These are phyloP conservation scores for Myiozetetes cayanensis DNA, from an alignment of 2,113 vertebrate genomes.

Conservation along the genomic window DNA sequence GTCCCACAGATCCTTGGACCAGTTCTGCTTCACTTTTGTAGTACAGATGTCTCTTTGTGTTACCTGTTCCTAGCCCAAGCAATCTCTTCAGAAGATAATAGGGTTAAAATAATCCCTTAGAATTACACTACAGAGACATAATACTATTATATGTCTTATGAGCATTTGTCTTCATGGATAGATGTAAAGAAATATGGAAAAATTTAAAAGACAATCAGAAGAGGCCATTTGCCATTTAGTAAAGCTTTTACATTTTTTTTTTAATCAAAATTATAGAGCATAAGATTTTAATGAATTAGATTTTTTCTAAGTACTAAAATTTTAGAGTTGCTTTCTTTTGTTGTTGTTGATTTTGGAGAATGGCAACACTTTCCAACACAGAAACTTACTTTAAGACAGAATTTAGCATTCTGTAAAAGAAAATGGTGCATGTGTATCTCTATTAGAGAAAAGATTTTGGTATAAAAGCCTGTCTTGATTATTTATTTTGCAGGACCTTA, in stretches of 20 bases:
- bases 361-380: neutral
- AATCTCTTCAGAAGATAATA: neutral
- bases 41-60: neutral
- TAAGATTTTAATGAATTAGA: neutral
- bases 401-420: neutral
- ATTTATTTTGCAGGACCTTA: neutral
- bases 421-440: neutral
- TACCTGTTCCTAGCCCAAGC: neutral
- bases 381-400: neutral
- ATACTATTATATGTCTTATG: neutral
- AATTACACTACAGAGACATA: neutral
- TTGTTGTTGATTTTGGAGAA: neutral
- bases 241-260: neutral
- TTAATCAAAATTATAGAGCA: neutral
- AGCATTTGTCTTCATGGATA: neutral
- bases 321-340: neutral
- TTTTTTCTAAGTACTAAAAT: neutral
- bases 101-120: neutral
- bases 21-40: neutral
- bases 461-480: neutral
- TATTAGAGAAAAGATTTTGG: neutral
- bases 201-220: neutral
- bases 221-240: fast-evolving
- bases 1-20: neutral
- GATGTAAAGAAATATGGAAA: neutral